Evolutionary conservation across 2,888 invertebrate genomes (phyloP), one percentile per base, ranked within the genome.

Genomic region (Agonopterix subpropinquella): DNA sequence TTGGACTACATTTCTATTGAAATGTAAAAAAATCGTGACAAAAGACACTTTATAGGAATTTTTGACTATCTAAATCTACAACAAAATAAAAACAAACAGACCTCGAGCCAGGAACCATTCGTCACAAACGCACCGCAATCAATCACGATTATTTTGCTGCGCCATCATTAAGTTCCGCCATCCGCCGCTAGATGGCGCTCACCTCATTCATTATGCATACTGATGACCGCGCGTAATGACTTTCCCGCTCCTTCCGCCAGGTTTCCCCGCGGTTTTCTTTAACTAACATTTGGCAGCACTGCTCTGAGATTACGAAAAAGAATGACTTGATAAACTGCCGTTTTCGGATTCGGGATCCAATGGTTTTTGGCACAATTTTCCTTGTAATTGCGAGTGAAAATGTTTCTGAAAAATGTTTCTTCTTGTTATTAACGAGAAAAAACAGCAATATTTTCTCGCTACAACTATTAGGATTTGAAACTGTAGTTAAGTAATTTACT

Each of bases 141-240:
- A 76, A 83, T 83, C 80, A 73, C 57, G 35, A 61, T 56, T 56
- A 52, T 41, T 36, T n/a, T 28, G 36, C 43, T 10, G 52, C 54
- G 54, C 69, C 68, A 68, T 74, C 67, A 77, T 67, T 70, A 71
- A 79, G 84, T 86, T 77, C 75, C 55, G 65, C 70, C 70, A 61
- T 66, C 64, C 65, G 55, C 71, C 74, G 73, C 67, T 79, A 83
- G 87, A 78, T 86, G 85, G 82, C 73, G 76, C 61, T 67, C 51
- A 70, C 66, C 91, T 92, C 89, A 92, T 92, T 91, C 89, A 92
- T 92, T 92, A 92, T 92, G 92, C 91, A 92, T 92, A 92, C 92
- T 92, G 92, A 92, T 92, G 92, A 92, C 92, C 85, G 78, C 72
- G 75, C 47, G 85, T 91, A 92, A 92, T 92, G 92, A 92, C 89